phyloP scores from a whole-genome alignment of 2,113 vertebrate species.

The Ciconia boyciana region DNA sequence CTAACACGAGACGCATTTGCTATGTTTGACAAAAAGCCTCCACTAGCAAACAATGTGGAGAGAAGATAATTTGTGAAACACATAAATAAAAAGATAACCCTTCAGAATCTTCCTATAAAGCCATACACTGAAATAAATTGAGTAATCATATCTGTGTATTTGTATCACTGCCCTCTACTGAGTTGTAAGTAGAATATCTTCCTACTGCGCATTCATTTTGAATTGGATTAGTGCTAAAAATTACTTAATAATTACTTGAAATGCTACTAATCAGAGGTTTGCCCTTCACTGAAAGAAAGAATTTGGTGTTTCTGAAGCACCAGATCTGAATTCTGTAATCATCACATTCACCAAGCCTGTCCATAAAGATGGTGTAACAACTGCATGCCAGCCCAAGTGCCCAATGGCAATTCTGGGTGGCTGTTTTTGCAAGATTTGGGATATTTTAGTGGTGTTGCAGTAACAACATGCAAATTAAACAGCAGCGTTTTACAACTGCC shows the following conservation, averaged over 20 bases:
- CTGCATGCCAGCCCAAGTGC: neutral
- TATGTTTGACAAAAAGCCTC: neutral
- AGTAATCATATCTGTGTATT: neutral
- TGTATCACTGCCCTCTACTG: neutral
- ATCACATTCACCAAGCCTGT: neutral
- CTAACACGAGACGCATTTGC: neutral
- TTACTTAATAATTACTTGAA: neutral
- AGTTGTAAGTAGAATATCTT: neutral
- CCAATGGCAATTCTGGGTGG: neutral
- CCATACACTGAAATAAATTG: neutral
- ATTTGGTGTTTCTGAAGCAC: neutral
- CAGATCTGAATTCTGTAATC: neutral
- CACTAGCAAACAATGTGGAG: neutral
- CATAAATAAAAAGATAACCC: neutral
- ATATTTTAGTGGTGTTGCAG: neutral
- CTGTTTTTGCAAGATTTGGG: neutral
- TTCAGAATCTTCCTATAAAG: neutral
- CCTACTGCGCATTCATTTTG: fast-evolving
- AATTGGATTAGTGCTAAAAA: neutral
- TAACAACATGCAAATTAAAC: neutral
- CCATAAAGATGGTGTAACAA: neutral
- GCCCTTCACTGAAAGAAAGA: neutral
- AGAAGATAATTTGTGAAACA: neutral
- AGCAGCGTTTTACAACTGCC: neutral
- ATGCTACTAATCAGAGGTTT: neutral